A percentile compares a stretch with the other conserved stretches of the same genome.
These are phyloP conservation scores for Calidris pugnax DNA, from an alignment of 2,113 vertebrate genomes.

Conservation along the genomic window DNA sequence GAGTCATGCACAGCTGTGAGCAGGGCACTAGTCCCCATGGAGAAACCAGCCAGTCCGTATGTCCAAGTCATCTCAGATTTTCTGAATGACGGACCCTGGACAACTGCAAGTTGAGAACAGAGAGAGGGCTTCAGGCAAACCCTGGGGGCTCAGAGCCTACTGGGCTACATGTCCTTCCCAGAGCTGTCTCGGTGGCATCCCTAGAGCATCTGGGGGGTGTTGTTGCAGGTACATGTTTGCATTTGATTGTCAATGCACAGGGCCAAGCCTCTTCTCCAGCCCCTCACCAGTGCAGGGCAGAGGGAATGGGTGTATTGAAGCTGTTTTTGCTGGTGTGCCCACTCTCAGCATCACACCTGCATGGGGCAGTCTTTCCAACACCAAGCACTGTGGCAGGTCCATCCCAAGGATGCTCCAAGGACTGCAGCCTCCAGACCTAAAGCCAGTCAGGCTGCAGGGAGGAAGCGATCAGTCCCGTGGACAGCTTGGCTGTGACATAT, in stretches of 20 bases:
- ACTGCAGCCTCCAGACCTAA: not conserved
- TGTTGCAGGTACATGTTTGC: fast-evolving
- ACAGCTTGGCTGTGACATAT: not conserved
- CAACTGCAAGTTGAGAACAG: not conserved
- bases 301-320: not conserved
- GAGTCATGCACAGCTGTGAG: not conserved
- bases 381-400: fast-evolving
- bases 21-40: not conserved
- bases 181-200: not conserved
- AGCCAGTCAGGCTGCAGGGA: not conserved
- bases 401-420: not conserved
- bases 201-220: fast-evolving
- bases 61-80: not conserved
- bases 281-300: not conserved
- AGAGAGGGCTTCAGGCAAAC: not conserved
- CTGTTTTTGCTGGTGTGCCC: not conserved
- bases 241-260: fast-evolving
- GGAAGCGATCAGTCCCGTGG: not conserved
- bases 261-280: not conserved
- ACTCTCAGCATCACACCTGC: not conserved
- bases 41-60: fast-evolving
- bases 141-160: not conserved
- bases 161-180: not conserved
- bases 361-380: not conserved
- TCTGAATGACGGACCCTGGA: too few relatives aligned